A percentile compares a stretch with the other conserved stretches of the same genome.
phyloP scores from a whole-genome alignment of 2,113 vertebrate genomes.

The Syrmaticus mikado region DNA sequence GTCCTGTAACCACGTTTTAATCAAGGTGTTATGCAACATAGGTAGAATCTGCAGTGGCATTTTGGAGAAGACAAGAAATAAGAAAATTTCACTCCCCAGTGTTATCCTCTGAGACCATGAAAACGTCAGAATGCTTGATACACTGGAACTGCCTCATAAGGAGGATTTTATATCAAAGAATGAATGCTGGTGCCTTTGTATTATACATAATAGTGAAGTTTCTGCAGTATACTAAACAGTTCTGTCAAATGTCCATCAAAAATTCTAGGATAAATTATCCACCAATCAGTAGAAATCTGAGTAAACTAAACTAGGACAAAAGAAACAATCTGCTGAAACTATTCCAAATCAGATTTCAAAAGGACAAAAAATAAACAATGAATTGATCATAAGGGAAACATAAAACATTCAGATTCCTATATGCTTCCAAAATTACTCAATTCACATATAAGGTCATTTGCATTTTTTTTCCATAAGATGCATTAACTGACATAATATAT shows the following conservation, averaged over 20 bases:
- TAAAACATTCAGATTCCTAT: neutral
- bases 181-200: neutral
- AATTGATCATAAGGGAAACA: neutral
- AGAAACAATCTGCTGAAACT: neutral
- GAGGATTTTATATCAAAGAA: neutral
- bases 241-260: neutral
- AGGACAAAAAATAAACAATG: neutral
- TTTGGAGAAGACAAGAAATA: neutral
- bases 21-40: neutral
- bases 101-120: neutral
- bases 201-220: neutral
- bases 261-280: neutral
- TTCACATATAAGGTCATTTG: neutral
- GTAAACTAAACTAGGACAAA: neutral
- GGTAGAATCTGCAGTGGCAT: neutral
- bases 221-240: neutral
- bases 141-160: neutral
- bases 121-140: neutral
- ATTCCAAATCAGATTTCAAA: neutral
- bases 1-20: neutral
- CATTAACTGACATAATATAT: neutral
- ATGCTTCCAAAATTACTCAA: neutral
- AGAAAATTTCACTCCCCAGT: neutral
- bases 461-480: neutral
- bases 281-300: neutral